phyloP scores from a whole-genome alignment of 2,888 invertebrate species.

The Hyposoter dolosus region DNA sequence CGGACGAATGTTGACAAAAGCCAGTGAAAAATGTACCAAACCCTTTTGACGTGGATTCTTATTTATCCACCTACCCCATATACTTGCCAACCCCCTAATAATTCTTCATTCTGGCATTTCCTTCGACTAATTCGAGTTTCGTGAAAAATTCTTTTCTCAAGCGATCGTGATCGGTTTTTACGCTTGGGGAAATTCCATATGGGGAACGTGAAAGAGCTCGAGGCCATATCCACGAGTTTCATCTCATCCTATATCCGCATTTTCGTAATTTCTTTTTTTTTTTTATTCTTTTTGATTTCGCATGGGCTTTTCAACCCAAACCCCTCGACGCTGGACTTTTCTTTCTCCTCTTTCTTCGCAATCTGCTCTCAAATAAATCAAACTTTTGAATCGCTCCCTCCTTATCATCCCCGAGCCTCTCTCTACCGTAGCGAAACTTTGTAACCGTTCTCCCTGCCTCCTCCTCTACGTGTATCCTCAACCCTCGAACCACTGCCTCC shows the following conservation, averaged over 20 bases:
- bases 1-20: background rate
- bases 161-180: conserved; percentile 46
- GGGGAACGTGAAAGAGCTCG: conserved; percentile 75
- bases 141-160: conserved; percentile 13
- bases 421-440: conserved; percentile 79
- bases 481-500: conserved; percentile 47
- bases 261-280: conserved; percentile 62
- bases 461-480: conserved; percentile 25
- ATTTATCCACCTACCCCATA: conserved; percentile 18
- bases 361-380: conserved; percentile 84
- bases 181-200: conserved; percentile 69
- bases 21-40: background rate
- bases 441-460: conserved; percentile 70
- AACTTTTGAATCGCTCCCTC: conserved; percentile 82
- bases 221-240: conserved; percentile 74
- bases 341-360: conserved; percentile 76
- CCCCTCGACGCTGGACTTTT: conserved; percentile 66
- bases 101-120: conserved; percentile 49
- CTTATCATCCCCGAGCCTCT: conserved; percentile 32
- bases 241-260: conserved; percentile 53
- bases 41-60: conserved; percentile 22
- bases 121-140: conserved; percentile 55
- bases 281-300: conserved; percentile 51
- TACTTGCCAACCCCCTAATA: conserved; percentile 21
- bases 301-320: conserved; percentile 51